phyloP scores from a whole-genome alignment of 2,113 vertebrate genomes.

The Shinisaurus crocodilurus region DNA sequence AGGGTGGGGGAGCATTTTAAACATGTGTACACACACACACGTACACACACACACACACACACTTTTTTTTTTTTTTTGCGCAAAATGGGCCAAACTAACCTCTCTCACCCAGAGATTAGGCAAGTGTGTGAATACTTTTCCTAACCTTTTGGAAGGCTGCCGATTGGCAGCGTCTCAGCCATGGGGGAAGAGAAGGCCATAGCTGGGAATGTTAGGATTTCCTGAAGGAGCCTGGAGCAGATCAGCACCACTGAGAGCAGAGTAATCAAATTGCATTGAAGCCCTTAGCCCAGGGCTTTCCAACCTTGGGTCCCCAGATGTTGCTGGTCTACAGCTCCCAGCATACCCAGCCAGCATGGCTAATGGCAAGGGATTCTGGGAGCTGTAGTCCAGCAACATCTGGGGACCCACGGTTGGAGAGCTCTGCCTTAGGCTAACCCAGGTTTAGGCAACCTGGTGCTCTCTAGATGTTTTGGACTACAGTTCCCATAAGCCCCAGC shows the following conservation, averaged over 20 bases:
- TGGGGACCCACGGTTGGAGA: too few species aligned
- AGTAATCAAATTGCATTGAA: background rate
- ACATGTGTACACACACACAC: background rate
- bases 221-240: background rate
- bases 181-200: background rate
- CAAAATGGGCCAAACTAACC: background rate
- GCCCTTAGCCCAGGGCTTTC: background rate
- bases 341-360: too few species aligned
- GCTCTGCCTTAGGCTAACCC: too few species aligned
- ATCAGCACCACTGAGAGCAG: background rate
- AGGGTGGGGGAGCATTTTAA: constrained; percentile 35
- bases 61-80: fast-evolving
- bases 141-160: background rate
- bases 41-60: background rate
- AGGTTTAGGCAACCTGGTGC: too few species aligned
- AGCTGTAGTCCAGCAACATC: too few species aligned
- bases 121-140: constrained; percentile 1
- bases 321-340: background rate
- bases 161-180: background rate
- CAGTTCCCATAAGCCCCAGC: background rate
- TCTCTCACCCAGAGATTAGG: background rate
- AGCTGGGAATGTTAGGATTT: background rate
- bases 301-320: background rate
- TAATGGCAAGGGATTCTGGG: too few species aligned
- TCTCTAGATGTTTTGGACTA: background rate